A percentile compares a stretch with the other conserved stretches of the same genome.
phyloP scores from a whole-genome alignment of 2,888 invertebrate species.

The Elegia similella region DNA sequence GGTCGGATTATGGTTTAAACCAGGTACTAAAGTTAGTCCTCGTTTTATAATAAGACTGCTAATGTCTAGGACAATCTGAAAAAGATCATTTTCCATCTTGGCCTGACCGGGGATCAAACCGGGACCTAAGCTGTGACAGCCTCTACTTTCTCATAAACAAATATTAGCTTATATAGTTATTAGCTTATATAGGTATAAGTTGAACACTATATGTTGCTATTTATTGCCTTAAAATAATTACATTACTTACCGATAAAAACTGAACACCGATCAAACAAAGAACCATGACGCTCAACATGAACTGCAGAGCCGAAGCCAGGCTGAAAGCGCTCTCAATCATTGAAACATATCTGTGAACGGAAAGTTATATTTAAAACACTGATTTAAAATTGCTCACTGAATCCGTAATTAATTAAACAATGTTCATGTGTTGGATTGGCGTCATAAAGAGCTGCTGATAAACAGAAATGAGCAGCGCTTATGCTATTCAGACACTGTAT shows the following conservation, averaged over 20 bases:
- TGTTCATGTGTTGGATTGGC: neutral
- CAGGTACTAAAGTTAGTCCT: too few relatives aligned
- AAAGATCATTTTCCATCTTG: too few relatives aligned
- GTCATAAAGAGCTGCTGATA: neutral
- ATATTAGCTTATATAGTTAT: too few relatives aligned
- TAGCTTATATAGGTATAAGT: too few relatives aligned
- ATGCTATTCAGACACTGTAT: neutral
- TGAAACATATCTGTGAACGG: slow-evolving; percentile 66
- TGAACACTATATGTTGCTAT: too few relatives aligned
- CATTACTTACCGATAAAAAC: slow-evolving; percentile 63
- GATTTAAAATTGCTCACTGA: neutral
- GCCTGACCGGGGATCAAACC: too few relatives aligned
- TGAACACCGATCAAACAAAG: slow-evolving; percentile 73
- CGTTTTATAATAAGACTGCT: too few relatives aligned
- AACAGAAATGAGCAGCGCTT: neutral
- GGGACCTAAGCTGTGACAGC: too few relatives aligned
- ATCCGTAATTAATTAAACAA: neutral
- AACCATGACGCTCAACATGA: slow-evolving; percentile 77
- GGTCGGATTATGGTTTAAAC: too few relatives aligned
- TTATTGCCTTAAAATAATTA: too few relatives aligned
- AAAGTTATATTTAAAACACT: neutral
- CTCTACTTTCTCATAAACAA: too few relatives aligned
- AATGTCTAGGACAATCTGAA: too few relatives aligned
- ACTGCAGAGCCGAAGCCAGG: slow-evolving; percentile 71
- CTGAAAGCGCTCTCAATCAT: slow-evolving; percentile 76